A percentile compares a stretch with the other conserved stretches of the same genome.
These are phyloP conservation scores for Linurgus olivaceus DNA, from an alignment of 2,797 vertebrate genomes.

Conservation along the genomic window DNA sequence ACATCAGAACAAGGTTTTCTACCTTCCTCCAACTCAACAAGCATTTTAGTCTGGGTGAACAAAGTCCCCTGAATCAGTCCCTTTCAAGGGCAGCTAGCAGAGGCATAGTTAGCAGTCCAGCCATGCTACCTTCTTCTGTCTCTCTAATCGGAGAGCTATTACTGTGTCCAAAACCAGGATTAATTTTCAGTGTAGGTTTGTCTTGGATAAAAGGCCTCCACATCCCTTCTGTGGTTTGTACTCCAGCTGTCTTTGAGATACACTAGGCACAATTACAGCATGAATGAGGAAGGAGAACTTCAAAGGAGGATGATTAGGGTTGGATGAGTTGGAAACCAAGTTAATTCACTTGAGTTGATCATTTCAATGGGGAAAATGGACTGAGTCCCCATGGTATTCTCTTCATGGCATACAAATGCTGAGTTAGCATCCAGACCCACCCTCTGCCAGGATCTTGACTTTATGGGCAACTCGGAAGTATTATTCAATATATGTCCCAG, in stretches of 20 bases:
- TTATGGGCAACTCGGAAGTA: background rate
- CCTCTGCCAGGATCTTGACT: slow-evolving; percentile 21
- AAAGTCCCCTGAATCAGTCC: background rate
- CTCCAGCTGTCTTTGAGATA: slow-evolving; percentile 14
- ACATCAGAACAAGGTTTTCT: background rate
- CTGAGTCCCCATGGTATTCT: background rate
- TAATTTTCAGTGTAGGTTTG: background rate
- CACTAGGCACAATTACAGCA: background rate
- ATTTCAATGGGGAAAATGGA: slow-evolving; percentile 25
- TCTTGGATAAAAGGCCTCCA: slow-evolving; percentile 9
- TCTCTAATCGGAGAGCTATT: background rate
- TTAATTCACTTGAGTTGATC: slow-evolving; percentile 18
- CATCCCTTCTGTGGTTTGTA: slow-evolving; percentile 26
- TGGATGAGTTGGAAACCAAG: slow-evolving; percentile 1
- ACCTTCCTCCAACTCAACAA: background rate
- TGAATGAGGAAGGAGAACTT: slow-evolving; percentile 31
- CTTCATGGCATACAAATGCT: slow-evolving; percentile 1
- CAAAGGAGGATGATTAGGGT: slow-evolving; percentile 11
- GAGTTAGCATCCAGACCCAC: slow-evolving; percentile 17
- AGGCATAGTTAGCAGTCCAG: background rate
- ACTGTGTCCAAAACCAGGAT: background rate
- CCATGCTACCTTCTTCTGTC: background rate
- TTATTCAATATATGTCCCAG: background rate
- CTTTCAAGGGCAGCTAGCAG: slow-evolving; percentile 20
- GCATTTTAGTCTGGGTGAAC: background rate